Evolutionary conservation across 2,888 invertebrate species (phyloP), one percentile per base, ranked within the genome.

Genomic region (Cremastinae sp.): DNA sequence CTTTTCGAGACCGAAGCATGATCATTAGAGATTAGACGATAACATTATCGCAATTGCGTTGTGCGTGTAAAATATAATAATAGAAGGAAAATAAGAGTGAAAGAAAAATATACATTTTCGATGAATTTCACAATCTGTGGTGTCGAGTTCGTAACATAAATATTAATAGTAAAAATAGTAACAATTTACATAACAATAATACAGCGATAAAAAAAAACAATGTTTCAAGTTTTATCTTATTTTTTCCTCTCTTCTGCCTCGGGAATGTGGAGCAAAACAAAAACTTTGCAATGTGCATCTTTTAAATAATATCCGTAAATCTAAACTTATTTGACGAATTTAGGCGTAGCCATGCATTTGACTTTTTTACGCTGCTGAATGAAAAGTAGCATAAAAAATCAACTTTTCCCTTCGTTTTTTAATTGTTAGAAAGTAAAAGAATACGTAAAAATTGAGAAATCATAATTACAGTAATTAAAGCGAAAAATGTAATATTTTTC

Each of bases 301-400:
- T 51, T 74, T 74, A 84, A 83, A 84, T 83, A 80, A 85, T 82
- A 74, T 64, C 70, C 43, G 75, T 84, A 83, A 85, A 49, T 80
- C 80, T 83, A 83, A 61, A 84, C 75, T 79, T 80, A 80, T 83
- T 80, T 65, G 74, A 79, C 85, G 84, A 84, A 85, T 85, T 84
- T 85, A 84, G 81, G 81, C 84, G 80, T 85, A 85, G 73, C 84
- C 74, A 69, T 71, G 80, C 69, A 75, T 80, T 81, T 78, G 79
- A 80, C 78, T 59, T 64, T 59, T 37, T 59, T 41, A 55, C 43
- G 45, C 71, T 74, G 70, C 71, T 73, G 59, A 72, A 51, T 37
- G 64, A 72, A 68, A 65, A 68, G 41, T 53, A 51, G 28, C 58
- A 39, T 45, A n/a, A n/a, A n/a, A n/a, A 12, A 12, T 0, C 18